Percentiles rank a stretch among this genome's conserved stretches.
Evolutionary conservation across 1,140 invertebrate genomes (phyloP).

Genomic region (Zaprionus gabonicus): DNA sequence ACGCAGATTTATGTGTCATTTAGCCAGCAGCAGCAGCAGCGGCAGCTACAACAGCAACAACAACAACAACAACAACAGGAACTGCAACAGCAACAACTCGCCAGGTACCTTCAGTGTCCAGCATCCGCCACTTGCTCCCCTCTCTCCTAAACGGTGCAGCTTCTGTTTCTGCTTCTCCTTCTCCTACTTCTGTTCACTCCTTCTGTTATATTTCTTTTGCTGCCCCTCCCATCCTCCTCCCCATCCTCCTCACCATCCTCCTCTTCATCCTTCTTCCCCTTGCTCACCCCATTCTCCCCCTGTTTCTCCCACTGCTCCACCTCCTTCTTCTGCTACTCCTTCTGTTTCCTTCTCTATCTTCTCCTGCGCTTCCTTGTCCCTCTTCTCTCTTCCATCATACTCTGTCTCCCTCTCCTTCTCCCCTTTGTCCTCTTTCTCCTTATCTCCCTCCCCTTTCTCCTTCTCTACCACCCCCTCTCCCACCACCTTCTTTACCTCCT

Average conservation of each 20-base stretch:
- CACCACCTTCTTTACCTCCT: background rate
- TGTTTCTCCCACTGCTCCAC: background rate
- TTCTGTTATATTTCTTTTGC: background rate
- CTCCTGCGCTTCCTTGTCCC: background rate
- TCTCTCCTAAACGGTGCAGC: background rate
- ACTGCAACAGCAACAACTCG: background rate
- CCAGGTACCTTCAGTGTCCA: background rate
- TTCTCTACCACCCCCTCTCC: background rate
- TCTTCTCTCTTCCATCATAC: background rate
- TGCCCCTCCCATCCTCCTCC: no score
- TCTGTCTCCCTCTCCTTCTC: background rate
- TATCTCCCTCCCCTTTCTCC: no score
- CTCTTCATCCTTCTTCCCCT: background rate
- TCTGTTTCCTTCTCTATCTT: no score
- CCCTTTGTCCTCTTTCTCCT: background rate
- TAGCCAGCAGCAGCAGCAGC: conserved; percentile 24
- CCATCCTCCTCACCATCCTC: background rate
- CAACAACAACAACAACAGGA: background rate
- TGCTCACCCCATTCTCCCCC: background rate
- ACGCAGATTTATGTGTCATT: conserved; percentile 81
- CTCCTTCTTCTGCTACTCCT: background rate
- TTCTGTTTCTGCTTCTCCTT: background rate
- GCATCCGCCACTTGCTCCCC: background rate
- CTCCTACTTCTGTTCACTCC: background rate
- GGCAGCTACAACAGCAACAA: background rate